Percentiles rank a stretch among this genome's conserved stretches.
Evolutionary conservation across 2,888 invertebrate species (phyloP).

Genomic region (Lordiphosa andalusiaca): DNA sequence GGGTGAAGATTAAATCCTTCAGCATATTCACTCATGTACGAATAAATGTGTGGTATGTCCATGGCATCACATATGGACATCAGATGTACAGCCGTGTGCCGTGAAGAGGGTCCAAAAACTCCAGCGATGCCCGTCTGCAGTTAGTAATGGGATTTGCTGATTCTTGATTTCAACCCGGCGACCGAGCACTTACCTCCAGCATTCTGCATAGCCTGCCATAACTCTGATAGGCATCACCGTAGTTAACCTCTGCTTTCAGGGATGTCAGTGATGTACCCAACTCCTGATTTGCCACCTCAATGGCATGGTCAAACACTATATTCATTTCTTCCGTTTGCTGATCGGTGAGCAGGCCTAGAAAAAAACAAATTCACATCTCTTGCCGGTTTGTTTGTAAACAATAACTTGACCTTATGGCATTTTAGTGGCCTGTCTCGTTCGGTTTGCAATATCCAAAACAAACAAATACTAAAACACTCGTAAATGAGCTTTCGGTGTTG

Average conservation of each 20-base stretch:
- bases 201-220: constrained; percentile 82
- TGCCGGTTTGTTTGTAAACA: constrained; percentile 68
- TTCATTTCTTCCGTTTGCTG: constrained; percentile 70
- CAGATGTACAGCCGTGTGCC: constrained; percentile 86
- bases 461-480: constrained; percentile 63
- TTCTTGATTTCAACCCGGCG: not conserved
- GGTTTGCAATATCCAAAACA: constrained; percentile 47
- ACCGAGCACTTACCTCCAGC: constrained; percentile 80
- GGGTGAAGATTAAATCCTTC: constrained; percentile 87
- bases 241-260: constrained; percentile 79
- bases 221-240: constrained; percentile 82
- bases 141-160: not conserved
- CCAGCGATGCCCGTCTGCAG: constrained; percentile 86
- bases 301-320: constrained; percentile 76
- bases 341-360: constrained; percentile 74
- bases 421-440: constrained; percentile 23
- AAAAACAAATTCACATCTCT: not conserved
- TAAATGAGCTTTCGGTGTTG: constrained; percentile 69
- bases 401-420: constrained; percentile 54
- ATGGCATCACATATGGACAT: constrained; percentile 90
- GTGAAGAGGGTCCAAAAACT: constrained; percentile 90
- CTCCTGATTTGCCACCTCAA: constrained; percentile 71
- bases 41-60: constrained; percentile 92
- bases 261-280: constrained; percentile 55
- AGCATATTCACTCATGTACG: constrained; percentile 85